Evolutionary conservation across 2,113 vertebrate genomes (phyloP).

Genomic region (Calidris pugnax): DNA sequence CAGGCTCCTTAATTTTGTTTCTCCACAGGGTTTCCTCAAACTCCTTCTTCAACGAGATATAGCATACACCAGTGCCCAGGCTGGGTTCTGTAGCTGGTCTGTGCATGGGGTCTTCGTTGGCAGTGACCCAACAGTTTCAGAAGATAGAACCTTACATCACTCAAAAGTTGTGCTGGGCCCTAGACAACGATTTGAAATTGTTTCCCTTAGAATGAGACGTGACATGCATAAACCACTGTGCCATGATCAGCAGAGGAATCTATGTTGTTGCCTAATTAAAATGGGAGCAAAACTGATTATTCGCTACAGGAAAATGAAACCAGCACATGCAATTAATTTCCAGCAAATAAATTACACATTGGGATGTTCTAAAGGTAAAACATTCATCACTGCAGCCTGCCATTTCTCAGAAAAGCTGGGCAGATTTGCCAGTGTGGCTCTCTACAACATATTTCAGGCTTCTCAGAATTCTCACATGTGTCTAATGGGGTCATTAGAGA

Average conservation of each 20-base stretch:
- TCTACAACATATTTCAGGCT: background rate
- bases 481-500: slow-evolving; percentile 43
- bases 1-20: background rate
- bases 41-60: background rate
- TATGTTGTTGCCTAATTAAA: slow-evolving; percentile 57
- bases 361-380: slow-evolving; percentile 39
- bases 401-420: slow-evolving; percentile 13
- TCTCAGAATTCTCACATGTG: slow-evolving; percentile 1
- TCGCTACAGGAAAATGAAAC: slow-evolving; percentile 54
- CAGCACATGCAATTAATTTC: slow-evolving; percentile 59
- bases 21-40: background rate
- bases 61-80: background rate
- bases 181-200: background rate
- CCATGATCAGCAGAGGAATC: slow-evolving; percentile 22
- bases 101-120: background rate
- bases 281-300: slow-evolving; percentile 44
- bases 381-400: slow-evolving; percentile 23
- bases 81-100: background rate
- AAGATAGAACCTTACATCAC: background rate
- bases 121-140: background rate
- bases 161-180: background rate
- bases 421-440: background rate
- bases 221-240: background rate
- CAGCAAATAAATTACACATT: slow-evolving; percentile 57
- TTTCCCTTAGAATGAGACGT: background rate